These are phyloP conservation scores for Emydoidea blandingii DNA, from an alignment of 2,797 vertebrate genomes.

Conservation along the genomic window DNA sequence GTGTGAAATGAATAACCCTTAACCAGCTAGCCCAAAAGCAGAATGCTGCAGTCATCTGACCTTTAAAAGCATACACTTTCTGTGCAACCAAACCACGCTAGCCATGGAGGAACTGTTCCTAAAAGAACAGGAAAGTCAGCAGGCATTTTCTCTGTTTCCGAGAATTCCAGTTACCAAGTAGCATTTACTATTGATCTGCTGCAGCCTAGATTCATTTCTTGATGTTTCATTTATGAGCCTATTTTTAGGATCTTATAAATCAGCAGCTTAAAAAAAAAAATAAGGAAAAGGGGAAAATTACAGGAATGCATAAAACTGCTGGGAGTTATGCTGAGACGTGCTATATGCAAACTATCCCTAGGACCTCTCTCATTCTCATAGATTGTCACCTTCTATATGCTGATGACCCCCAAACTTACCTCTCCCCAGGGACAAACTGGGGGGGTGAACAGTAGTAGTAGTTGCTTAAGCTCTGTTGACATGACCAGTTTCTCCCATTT, in stretches of 20 bases:
- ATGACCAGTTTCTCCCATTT: background rate
- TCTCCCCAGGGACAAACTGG: background rate
- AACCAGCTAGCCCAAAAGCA: background rate
- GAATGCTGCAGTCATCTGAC: background rate
- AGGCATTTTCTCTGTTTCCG: slow-evolving; percentile 6
- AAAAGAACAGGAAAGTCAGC: background rate
- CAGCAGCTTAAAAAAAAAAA: background rate
- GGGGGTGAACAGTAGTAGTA: background rate
- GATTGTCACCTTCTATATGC: background rate
- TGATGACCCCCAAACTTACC: background rate
- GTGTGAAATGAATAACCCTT: background rate
- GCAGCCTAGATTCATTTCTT: background rate
- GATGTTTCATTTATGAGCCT: background rate
- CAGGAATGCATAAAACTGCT: background rate
- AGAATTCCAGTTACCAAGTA: background rate
- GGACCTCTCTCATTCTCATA: background rate
- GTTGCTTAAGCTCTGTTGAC: background rate
- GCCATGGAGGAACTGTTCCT: background rate
- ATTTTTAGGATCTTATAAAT: background rate
- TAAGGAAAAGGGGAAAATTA: background rate
- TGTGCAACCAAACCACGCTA: slow-evolving; percentile 12
- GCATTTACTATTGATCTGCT: background rate
- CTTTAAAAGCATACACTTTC: slow-evolving; percentile 35
- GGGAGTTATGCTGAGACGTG: background rate
- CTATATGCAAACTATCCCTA: background rate